A percentile compares a stretch with the other conserved stretches of the same genome.
These are phyloP conservation scores for Cantharis flavilabris DNA, from an alignment of 2,888 invertebrate species.

Conservation along the genomic window DNA sequence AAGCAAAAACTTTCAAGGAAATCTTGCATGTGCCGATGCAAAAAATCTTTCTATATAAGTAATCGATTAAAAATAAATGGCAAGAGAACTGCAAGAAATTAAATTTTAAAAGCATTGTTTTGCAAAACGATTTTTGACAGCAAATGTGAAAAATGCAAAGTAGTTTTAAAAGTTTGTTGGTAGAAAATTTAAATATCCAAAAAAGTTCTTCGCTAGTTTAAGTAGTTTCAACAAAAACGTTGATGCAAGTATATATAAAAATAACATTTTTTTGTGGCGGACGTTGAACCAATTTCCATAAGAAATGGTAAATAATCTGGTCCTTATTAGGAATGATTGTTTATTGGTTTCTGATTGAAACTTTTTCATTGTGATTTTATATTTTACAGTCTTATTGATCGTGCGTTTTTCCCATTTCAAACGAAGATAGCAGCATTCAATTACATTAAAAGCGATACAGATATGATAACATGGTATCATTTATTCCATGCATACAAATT, in stretches of 20 bases:
- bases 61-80: background rate
- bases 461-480: slow-evolving; percentile 46
- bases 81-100: background rate
- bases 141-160: background rate
- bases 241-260: background rate
- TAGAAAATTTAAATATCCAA: background rate
- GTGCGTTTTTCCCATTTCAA: slow-evolving; percentile 6
- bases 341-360: background rate
- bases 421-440: slow-evolving; percentile 25
- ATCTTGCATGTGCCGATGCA: background rate
- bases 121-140: background rate
- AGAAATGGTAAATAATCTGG: background rate
- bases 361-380: background rate
- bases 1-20: background rate
- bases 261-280: background rate
- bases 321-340: background rate
- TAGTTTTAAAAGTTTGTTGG: background rate
- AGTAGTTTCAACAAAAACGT: background rate
- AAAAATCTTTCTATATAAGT: background rate
- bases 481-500: slow-evolving; percentile 57
- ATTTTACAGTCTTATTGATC: background rate
- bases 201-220: background rate
- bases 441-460: slow-evolving; percentile 36
- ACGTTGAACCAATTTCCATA: background rate
- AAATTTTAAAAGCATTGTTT: background rate